These are phyloP conservation scores for Melipona quadrifasciata DNA, from an alignment of 1,140 invertebrate genomes.

Conservation along the genomic window DNA sequence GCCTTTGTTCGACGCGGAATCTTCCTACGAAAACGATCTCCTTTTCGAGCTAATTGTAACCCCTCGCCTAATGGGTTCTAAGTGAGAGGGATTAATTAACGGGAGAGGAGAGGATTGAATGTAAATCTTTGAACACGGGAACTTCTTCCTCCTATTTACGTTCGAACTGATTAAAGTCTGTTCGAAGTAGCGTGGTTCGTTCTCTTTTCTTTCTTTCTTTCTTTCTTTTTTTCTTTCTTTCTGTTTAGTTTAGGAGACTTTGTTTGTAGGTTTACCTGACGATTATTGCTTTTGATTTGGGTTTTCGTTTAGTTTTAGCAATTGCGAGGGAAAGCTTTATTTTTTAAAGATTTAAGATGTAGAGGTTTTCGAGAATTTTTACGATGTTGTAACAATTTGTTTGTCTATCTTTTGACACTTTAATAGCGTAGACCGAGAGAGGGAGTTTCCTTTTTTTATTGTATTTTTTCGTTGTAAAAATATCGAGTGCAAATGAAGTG, in stretches of 20 bases:
- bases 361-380: neutral
- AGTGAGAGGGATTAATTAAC: slow-evolving; percentile 5
- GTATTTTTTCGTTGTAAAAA: neutral
- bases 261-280: too few relatives aligned
- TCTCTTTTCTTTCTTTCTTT: neutral
- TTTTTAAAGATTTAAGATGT: too few relatives aligned
- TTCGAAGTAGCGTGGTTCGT: neutral
- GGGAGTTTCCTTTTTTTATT: neutral
- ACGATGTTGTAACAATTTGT: neutral
- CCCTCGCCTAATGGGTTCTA: neutral
- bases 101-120: neutral
- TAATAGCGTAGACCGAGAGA: too few relatives aligned
- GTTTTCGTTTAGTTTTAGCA: neutral
- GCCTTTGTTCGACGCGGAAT: neutral
- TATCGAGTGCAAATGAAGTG: neutral
- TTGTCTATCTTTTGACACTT: too few relatives aligned
- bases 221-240: neutral
- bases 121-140: neutral
- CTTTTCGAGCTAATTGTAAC: neutral
- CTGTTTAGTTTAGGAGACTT: too few relatives aligned
- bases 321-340: neutral
- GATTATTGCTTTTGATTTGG: too few relatives aligned
- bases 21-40: neutral
- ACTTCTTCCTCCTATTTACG: neutral
- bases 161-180: neutral